Evolutionary conservation across 2,888 invertebrate species (phyloP).

Genomic region (Cecidostiba fungosa): DNA sequence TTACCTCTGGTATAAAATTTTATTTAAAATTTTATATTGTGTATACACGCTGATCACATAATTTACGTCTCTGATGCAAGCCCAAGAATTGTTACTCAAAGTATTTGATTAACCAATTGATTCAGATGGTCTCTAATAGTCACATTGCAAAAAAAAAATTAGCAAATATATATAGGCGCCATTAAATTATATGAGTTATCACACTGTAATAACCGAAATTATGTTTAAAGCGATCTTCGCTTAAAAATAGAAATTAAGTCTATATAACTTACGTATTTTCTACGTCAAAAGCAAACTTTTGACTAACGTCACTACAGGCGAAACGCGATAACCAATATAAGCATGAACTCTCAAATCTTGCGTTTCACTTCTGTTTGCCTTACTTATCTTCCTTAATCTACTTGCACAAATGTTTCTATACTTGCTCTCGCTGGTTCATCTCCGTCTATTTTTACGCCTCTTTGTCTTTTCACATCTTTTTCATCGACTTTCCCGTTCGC

Average conservation of each 20-base stretch:
- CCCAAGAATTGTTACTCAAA: too few species aligned
- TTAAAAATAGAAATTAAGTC: background rate
- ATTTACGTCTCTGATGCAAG: too few species aligned
- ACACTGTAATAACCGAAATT: background rate
- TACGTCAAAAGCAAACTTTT: background rate
- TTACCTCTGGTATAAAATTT: too few species aligned
- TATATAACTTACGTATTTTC: background rate
- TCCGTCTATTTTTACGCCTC: background rate
- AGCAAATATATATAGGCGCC: too few species aligned
- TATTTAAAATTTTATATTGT: too few species aligned
- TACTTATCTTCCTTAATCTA: constrained; percentile 2
- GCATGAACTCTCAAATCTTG: background rate
- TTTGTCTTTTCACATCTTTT: constrained; percentile 11
- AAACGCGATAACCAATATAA: background rate
- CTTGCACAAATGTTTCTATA: background rate
- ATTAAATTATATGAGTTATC: background rate
- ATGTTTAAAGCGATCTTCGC: too few species aligned
- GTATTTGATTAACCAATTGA: too few species aligned
- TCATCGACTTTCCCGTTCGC: background rate
- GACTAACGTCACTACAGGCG: background rate
- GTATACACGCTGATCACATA: too few species aligned
- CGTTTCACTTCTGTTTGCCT: background rate
- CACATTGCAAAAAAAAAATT: too few species aligned
- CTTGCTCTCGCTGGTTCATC: background rate
- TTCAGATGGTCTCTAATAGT: too few species aligned